These are phyloP conservation scores for Tenodera sinensis DNA, from an alignment of 2,888 invertebrate species.

Conservation along the genomic window DNA sequence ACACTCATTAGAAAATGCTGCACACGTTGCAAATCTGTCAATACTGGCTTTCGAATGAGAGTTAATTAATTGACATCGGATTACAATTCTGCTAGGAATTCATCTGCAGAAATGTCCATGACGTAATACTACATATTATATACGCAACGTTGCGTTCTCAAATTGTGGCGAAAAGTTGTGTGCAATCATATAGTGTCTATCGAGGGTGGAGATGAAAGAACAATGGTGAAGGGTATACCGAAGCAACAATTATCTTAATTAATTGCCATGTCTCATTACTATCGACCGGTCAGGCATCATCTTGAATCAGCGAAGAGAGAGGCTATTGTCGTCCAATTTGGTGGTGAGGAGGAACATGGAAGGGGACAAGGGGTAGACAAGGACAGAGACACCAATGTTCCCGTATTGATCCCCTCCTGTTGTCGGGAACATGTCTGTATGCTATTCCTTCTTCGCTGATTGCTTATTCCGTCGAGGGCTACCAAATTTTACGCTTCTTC, in stretches of 20 bases:
- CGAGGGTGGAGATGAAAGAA: neutral
- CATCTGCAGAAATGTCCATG: too few species aligned
- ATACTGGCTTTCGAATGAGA: too few species aligned
- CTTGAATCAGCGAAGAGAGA: neutral
- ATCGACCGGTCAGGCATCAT: neutral
- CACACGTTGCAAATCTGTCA: too few species aligned
- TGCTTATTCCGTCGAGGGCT: neutral
- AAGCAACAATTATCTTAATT: neutral
- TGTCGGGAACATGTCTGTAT: neutral
- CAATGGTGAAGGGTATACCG: neutral
- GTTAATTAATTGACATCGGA: too few species aligned
- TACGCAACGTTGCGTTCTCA: too few species aligned
- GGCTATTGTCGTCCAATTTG: neutral
- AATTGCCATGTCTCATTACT: neutral
- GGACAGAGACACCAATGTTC: neutral
- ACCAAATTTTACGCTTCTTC: neutral
- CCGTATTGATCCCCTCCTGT: neutral
- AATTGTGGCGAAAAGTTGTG: too few species aligned
- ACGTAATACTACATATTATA: too few species aligned
- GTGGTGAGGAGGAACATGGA: neutral
- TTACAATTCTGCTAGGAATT: too few species aligned
- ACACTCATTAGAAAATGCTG: too few species aligned
- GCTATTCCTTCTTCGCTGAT: neutral
- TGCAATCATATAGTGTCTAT: too few species aligned
- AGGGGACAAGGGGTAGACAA: neutral